Conservation (phyloP, 2,113 vertebrate genomes). For the Cettia cetti region DNA sequence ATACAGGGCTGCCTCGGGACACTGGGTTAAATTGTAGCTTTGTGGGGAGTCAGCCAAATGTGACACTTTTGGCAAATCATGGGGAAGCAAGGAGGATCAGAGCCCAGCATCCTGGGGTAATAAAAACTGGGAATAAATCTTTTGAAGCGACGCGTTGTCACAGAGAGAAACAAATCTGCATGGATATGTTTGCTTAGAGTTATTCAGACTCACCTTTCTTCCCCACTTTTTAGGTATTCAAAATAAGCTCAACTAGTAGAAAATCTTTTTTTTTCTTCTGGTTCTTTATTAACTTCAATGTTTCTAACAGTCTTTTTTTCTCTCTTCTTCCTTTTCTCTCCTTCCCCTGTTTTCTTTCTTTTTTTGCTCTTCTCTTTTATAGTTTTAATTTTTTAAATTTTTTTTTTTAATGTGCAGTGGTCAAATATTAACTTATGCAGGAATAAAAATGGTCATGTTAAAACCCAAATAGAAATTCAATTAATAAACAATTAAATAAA, state of each 20-base stretch:
- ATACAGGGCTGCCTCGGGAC: not conserved
- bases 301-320: not conserved
- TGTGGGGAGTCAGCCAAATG: not conserved
- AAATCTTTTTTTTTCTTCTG: not conserved
- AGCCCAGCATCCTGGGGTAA: not conserved
- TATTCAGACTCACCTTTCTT: not conserved
- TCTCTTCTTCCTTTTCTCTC: not conserved
- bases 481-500: not conserved
- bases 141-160: not conserved
- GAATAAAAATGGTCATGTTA: not conserved
- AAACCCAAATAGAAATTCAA: not conserved
- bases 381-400: no score
- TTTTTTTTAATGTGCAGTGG: not conserved
- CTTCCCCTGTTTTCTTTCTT: fast-evolving
- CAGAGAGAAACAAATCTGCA: not conserved
- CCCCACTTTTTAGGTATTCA: not conserved
- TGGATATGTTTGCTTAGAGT: not conserved
- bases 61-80: not conserved
- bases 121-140: not conserved
- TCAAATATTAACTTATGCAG: not conserved
- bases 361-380: fast-evolving
- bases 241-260: not conserved
- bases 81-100: not conserved
- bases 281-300: not conserved
- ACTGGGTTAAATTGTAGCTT: not conserved